Percentiles rank a stretch among this genome's conserved stretches.
Conservation (phyloP, 2,888 invertebrate genomes). For the Erebia aethiops region DNA sequence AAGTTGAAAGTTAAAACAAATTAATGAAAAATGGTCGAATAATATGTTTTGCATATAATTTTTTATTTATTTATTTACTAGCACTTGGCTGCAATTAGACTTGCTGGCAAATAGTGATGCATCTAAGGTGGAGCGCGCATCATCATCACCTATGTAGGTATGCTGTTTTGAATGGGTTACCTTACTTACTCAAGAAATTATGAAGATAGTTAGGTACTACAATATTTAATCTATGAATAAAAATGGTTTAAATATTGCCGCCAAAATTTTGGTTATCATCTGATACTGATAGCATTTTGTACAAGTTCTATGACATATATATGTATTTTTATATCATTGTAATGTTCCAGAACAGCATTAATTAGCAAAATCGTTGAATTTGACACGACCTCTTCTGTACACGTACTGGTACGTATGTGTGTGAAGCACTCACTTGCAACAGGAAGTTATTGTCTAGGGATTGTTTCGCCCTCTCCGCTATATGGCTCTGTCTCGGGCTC, state of each 20-base stretch:
- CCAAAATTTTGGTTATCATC: background rate
- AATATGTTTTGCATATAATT: background rate
- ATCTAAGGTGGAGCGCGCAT: too few relatives aligned
- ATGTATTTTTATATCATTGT: background rate
- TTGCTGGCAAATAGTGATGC: too few relatives aligned
- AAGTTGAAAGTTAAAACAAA: constrained; percentile 5
- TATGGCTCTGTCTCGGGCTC: constrained; percentile 80
- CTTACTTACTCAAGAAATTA: too few relatives aligned
- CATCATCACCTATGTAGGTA: too few relatives aligned
- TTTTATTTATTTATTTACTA: too few relatives aligned
- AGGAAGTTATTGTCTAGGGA: constrained; percentile 80
- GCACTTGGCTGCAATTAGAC: background rate
- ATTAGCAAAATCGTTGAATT: constrained; percentile 48
- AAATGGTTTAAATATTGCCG: background rate
- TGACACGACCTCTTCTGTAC: constrained; percentile 46
- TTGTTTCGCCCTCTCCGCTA: constrained; percentile 81
- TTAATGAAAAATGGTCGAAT: background rate
- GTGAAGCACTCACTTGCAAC: constrained; percentile 74
- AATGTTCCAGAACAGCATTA: constrained; percentile 31
- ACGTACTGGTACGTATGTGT: constrained; percentile 29
- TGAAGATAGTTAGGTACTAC: too few relatives aligned
- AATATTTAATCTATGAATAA: too few relatives aligned
- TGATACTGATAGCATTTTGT: background rate
- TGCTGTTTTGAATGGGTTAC: too few relatives aligned
- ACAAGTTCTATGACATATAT: background rate